Conservation (phyloP, 2,113 vertebrate species). For the Menura novaehollandiae region DNA sequence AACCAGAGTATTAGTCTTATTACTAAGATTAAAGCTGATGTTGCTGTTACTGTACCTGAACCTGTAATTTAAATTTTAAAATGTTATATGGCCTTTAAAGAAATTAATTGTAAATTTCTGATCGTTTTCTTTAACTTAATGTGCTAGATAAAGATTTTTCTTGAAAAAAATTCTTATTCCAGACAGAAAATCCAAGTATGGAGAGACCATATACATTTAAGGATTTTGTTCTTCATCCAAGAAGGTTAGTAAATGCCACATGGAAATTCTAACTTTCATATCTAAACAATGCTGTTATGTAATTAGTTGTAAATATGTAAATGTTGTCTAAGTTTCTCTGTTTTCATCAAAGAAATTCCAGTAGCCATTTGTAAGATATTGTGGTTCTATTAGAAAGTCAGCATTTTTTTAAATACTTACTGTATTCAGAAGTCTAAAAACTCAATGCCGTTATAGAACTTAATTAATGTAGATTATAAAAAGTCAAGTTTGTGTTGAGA, state of each 20-base stretch:
- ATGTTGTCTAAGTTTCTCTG: not conserved
- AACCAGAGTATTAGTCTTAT: not conserved
- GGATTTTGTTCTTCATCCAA: conserved; percentile 96
- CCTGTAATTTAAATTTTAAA: not conserved
- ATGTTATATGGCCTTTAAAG: not conserved
- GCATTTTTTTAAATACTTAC: not conserved
- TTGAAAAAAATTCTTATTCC: conserved; percentile 68
- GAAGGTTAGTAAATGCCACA: conserved; percentile 81
- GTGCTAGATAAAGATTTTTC: not conserved
- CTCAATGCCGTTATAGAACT: not conserved
- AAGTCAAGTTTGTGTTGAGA: not conserved
- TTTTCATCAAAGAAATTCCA: not conserved
- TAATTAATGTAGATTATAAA: not conserved
- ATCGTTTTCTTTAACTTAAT: not conserved
- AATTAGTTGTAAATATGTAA: not conserved
- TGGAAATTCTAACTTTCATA: not conserved
- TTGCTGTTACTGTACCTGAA: not conserved
- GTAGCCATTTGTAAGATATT: not conserved
- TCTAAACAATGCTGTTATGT: not conserved
- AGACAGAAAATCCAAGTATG: conserved; percentile 93
- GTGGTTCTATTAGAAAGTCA: not conserved
- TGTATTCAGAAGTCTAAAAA: not conserved
- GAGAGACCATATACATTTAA: conserved; percentile 97
- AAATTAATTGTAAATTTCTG: not conserved
- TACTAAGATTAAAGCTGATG: not conserved